Evolutionary conservation across 2,113 vertebrate genomes (phyloP).

Genomic region (Climacteris rufus): DNA sequence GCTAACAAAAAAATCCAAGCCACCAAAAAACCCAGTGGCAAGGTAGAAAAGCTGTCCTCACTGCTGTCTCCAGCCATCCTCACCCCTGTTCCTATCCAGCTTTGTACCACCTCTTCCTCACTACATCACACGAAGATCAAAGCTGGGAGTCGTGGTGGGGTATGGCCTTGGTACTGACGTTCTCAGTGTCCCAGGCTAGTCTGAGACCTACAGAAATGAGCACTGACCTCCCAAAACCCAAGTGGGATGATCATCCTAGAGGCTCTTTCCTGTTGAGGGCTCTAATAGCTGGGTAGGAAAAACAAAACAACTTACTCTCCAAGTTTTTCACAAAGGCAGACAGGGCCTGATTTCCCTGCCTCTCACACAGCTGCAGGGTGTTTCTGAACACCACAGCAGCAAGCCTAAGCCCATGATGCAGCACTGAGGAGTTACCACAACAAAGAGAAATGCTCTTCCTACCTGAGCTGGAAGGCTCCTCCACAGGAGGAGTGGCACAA

Average conservation of each 20-base stretch:
- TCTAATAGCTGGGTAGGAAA: neutral
- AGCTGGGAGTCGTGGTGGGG: neutral
- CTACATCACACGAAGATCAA: accelerated
- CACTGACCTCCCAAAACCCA: neutral
- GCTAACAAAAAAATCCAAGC: neutral
- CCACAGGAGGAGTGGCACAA: neutral
- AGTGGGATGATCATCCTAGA: neutral
- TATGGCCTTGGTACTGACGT: accelerated
- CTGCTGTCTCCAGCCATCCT: neutral
- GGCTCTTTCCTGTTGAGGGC: neutral
- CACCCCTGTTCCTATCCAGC: neutral
- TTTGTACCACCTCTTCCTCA: neutral
- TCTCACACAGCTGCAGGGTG: neutral
- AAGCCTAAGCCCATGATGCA: neutral
- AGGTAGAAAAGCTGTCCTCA: neutral
- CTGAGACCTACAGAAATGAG: neutral
- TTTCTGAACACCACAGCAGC: neutral
- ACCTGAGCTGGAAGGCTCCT: neutral
- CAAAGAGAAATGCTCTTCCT: neutral
- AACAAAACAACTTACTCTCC: neutral
- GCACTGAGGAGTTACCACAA: neutral
- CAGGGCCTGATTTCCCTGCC: neutral
- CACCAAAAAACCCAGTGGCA: neutral
- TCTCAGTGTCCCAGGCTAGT: neutral
- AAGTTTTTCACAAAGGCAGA: neutral